Percentiles rank a stretch among this genome's conserved stretches.
Evolutionary conservation across 2,113 vertebrate genomes (phyloP).

Genomic region (Perccottus glenii): DNA sequence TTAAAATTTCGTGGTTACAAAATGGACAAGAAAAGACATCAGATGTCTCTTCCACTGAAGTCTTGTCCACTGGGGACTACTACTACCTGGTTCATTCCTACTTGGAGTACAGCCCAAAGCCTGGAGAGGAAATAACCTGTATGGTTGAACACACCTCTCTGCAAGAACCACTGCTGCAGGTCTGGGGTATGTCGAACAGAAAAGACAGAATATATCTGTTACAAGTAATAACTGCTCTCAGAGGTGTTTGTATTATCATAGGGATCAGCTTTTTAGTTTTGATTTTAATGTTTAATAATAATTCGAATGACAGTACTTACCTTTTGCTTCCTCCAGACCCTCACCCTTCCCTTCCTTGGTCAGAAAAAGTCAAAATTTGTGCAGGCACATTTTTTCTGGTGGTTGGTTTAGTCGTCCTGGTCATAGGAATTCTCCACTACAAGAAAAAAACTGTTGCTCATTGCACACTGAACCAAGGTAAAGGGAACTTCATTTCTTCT

Average conservation of each 20-base stretch:
- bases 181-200: no score
- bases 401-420: neutral
- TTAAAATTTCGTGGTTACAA: constrained; percentile 13
- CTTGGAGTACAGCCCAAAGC: neutral
- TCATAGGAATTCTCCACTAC: neutral
- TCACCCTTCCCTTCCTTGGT: neutral
- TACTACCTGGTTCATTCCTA: constrained; percentile 21
- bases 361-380: rapidly evolving
- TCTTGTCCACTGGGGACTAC: neutral
- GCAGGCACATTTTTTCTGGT: neutral
- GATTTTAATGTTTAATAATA: no score
- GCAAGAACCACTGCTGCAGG: neutral
- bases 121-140: constrained; percentile 18
- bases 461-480: no score
- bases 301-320: no score
- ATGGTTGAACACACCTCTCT: constrained; percentile 21
- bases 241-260: no score
- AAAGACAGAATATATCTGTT: neutral
- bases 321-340: no score
- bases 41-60: neutral
- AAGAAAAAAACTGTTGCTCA: neutral
- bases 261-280: neutral
- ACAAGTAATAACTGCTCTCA: neutral
- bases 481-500: no score
- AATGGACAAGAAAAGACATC: constrained; percentile 5